Evolutionary conservation across 2,113 vertebrate species (phyloP), one percentile per base, ranked within the genome.

Genomic region (Ochotona curzoniae): DNA sequence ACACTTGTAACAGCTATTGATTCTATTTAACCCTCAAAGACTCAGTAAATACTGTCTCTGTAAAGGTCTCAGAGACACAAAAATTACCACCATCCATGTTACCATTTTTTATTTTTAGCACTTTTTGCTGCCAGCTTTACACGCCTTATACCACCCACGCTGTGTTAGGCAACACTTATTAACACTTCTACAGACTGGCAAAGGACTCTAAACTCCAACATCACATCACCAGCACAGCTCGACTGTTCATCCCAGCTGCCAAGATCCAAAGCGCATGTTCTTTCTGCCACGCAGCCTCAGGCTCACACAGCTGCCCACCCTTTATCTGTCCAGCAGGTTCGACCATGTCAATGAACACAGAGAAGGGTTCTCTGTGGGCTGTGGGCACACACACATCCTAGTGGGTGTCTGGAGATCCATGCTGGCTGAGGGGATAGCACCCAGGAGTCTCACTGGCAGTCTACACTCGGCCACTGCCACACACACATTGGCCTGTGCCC

Each of bases 401-500:
- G 35, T 32, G 88, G 28, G 8, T 15, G 61, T 14, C 32, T 44
- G 15, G 13, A 32, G 54, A 32, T 25, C 76, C 51, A 75, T 44
- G 44, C 60, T 47, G 54, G 47, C 18, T 4, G 54, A 57, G 35
- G 26, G 9, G 78, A 80, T n/a, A 17, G 21, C 12, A 28, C 35
- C 11, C 47, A 38, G 32, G 5, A 10, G 2, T 18, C 61, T 30
- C 20, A 69, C 38, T 0, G 26, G 20, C 9, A 64, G 63, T 76
- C 49, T 57, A 75, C 60, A 63, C 4, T 11, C 4, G 71, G 73
- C 17, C 11, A 61, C 17, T 13, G 61, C 20, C 23, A 70, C 35
- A 7, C 0, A 5, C 2, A 28, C 0, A 2, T 7, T 28, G 32
- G 38, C 35, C 20, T 38, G 10, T 6, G 30, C 47, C 12, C 57